Conservation (phyloP, 2,797 vertebrate genomes). For the Dryobates pubescens region DNA sequence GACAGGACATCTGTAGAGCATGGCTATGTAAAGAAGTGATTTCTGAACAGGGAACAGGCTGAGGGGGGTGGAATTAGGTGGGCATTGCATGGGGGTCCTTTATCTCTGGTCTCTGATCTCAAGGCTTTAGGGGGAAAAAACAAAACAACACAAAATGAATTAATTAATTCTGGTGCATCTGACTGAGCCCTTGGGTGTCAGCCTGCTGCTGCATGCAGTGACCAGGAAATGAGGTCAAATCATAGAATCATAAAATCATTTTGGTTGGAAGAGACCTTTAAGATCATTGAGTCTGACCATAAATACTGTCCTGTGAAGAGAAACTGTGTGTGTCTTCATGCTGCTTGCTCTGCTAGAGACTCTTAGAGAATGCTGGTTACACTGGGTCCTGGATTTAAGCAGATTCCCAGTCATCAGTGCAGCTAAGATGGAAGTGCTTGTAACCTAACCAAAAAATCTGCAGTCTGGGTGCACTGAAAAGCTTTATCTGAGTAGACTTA, state of each 20-base stretch:
- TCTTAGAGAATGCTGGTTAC: neutral
- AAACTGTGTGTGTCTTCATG: neutral
- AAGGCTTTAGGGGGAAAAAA: neutral
- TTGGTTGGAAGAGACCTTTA: no score
- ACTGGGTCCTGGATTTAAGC: neutral
- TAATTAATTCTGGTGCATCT: neutral
- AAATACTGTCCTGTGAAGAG: neutral
- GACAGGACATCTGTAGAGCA: neutral
- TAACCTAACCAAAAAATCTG: neutral
- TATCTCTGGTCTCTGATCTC: neutral
- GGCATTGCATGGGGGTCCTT: neutral
- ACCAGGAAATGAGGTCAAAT: neutral
- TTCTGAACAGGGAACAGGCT: neutral
- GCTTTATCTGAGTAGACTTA: conserved; percentile 8
- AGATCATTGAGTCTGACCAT: no score
- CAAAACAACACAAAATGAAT: neutral
- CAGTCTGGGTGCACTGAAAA: neutral
- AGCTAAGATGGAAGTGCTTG: neutral
- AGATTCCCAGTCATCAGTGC: neutral
- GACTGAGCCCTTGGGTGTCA: neutral
- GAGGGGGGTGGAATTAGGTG: neutral
- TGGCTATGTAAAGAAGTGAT: neutral
- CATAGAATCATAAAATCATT: no score
- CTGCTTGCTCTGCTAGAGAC: neutral
- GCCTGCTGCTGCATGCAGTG: neutral